Percentiles rank a stretch among this genome's conserved stretches.
Evolutionary conservation across 2,797 vertebrate species (phyloP).

Genomic region (Cercopithecus petaurista): DNA sequence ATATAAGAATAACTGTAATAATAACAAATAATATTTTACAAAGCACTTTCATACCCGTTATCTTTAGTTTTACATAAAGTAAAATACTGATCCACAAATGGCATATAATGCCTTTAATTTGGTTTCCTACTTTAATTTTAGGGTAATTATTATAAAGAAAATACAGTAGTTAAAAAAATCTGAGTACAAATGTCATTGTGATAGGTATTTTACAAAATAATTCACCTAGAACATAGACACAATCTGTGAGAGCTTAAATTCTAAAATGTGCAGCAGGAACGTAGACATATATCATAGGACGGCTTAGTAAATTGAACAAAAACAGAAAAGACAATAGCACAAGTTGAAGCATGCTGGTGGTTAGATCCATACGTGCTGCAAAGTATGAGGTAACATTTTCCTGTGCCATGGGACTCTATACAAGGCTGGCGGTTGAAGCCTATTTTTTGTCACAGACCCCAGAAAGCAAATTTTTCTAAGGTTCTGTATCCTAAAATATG

Average conservation of each 20-base stretch:
- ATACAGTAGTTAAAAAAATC: not conserved
- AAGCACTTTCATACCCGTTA: conserved; percentile 17
- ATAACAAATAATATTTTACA: conserved; percentile 45
- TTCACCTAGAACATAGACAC: not conserved
- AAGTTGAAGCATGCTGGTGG: not conserved
- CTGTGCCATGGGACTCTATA: not conserved
- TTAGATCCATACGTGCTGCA: not conserved
- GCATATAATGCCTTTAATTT: conserved; percentile 53
- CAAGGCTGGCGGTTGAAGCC: not conserved
- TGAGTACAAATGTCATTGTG: not conserved
- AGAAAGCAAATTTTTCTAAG: conserved; percentile 10
- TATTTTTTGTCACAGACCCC: not conserved
- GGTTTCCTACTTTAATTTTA: conserved; percentile 38
- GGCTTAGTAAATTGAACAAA: not conserved
- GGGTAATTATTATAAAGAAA: conserved; percentile 20
- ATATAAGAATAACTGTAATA: conserved; percentile 44
- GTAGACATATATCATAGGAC: not conserved
- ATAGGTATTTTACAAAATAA: not conserved
- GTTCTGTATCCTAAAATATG: not conserved
- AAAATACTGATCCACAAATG: conserved; percentile 36
- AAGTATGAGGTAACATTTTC: not conserved
- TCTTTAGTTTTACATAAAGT: conserved; percentile 37
- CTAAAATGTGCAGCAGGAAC: not conserved
- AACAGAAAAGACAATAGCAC: not conserved
- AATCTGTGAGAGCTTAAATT: not conserved